Evolutionary conservation across 2,113 vertebrate species (phyloP).

Genomic region (Leiothrix lutea): DNA sequence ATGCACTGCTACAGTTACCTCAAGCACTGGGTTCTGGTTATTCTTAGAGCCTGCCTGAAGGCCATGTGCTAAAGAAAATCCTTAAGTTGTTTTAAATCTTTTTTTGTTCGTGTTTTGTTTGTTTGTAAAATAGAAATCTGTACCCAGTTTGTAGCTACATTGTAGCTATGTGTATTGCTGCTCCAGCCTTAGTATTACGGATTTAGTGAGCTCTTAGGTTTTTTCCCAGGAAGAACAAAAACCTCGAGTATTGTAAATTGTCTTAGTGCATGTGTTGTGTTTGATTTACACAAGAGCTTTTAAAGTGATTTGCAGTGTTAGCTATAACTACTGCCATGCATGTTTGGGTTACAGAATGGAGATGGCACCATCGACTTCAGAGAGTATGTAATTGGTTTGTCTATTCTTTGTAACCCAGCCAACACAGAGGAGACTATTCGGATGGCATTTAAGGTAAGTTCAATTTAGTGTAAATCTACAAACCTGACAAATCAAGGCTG

Average conservation of each 20-base stretch:
- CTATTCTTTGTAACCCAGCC: slow-evolving; percentile 90
- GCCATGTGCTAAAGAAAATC: not conserved
- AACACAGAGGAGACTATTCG: slow-evolving; percentile 92
- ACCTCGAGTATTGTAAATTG: not conserved
- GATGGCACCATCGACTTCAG: slow-evolving; percentile 97
- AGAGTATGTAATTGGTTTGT: slow-evolving; percentile 96
- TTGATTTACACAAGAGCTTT: not conserved
- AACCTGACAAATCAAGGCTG: slow-evolving; percentile 53
- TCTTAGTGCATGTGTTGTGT: not conserved
- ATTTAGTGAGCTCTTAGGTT: not conserved
- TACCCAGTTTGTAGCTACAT: not conserved
- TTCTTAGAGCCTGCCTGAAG: not conserved
- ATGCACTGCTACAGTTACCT: not conserved
- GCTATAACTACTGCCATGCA: not conserved
- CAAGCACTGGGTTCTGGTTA: not conserved
- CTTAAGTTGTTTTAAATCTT: not conserved
- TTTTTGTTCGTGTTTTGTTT: not conserved
- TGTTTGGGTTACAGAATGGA: slow-evolving; percentile 78
- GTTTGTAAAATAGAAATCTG: not conserved
- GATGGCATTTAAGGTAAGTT: slow-evolving; percentile 90
- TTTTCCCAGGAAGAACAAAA: not conserved
- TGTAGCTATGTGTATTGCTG: accelerated
- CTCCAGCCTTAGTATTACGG: not conserved
- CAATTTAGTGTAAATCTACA: not conserved
- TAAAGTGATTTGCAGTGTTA: not conserved